Evolutionary conservation across 1,140 invertebrate species (phyloP).

Genomic region (Vollenhovia emeryi): DNA sequence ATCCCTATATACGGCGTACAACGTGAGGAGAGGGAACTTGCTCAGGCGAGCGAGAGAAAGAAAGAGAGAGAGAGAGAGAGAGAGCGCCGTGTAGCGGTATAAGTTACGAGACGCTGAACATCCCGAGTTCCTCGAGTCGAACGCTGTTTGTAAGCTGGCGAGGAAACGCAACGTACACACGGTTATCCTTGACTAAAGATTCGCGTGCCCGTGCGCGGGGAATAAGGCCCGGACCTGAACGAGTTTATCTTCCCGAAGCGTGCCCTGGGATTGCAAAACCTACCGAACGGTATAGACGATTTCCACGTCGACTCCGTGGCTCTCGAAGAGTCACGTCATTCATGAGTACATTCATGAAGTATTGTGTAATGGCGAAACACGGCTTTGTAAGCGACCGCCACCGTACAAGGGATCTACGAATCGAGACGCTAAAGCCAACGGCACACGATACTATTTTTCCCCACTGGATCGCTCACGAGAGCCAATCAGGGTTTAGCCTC

Average conservation of each 20-base stretch:
- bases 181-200: constrained; percentile 40
- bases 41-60: background rate
- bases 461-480: too few species aligned
- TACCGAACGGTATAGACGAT: background rate
- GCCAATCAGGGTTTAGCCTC: too few species aligned
- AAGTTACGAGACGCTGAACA: constrained; percentile 34
- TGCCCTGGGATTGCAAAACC: background rate
- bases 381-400: too few species aligned
- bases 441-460: too few species aligned
- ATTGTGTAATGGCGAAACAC: constrained; percentile 7
- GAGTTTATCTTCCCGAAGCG: constrained; percentile 10
- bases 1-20: constrained; percentile 20
- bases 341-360: background rate
- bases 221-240: background rate
- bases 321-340: constrained; percentile 25
- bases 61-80: background rate
- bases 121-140: constrained; percentile 34
- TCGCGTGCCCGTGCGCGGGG: background rate
- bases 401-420: background rate
- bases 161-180: constrained; percentile 18
- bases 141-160: constrained; percentile 15
- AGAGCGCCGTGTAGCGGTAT: constrained; percentile 18
- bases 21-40: background rate
- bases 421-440: too few species aligned
- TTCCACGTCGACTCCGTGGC: background rate